phyloP scores from a whole-genome alignment of 2,113 vertebrate species.

The Chascanopsetta lugubris region DNA sequence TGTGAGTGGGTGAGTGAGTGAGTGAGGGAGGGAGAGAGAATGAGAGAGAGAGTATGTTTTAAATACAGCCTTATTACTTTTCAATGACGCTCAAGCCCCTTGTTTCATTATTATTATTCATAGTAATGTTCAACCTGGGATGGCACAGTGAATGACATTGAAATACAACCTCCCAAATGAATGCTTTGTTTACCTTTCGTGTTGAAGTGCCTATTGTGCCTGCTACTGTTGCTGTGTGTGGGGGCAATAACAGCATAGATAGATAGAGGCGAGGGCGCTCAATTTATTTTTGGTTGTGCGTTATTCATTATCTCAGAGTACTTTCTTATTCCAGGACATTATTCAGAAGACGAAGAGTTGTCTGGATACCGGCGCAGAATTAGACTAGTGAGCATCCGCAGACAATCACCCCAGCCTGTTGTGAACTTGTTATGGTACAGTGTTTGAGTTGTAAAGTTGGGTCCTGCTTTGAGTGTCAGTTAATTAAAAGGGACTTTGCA shows the following conservation, averaged over 20 bases:
- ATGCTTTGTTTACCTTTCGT: slow-evolving; percentile 64
- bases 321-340: slow-evolving; percentile 53
- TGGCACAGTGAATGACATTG: slow-evolving; percentile 53
- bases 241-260: too few relatives aligned
- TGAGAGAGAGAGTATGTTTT: slow-evolving; percentile 25
- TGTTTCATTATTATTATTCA: slow-evolving; percentile 50
- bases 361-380: slow-evolving; percentile 40
- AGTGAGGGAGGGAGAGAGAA: slow-evolving; percentile 3
- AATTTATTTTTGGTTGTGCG: slow-evolving; percentile 35
- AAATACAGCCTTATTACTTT: slow-evolving; percentile 60
- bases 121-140: slow-evolving; percentile 45
- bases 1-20: slow-evolving; percentile 13
- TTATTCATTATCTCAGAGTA: slow-evolving; percentile 57
- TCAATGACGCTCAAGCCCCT: slow-evolving; percentile 52
- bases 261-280: slow-evolving; percentile 15
- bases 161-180: slow-evolving; percentile 61
- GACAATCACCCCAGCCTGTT: slow-evolving; percentile 23
- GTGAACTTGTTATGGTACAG: slow-evolving; percentile 5
- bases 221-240: slow-evolving; percentile 42
- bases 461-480: slow-evolving; percentile 14
- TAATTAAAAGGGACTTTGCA: background rate
- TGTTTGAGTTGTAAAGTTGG: slow-evolving; percentile 14
- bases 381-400: slow-evolving; percentile 25
- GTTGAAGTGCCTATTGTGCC: slow-evolving; percentile 28
- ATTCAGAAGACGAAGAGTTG: slow-evolving; percentile 42